Evolutionary conservation across 1,140 invertebrate species (phyloP).

Genomic region (Apis florea): DNA sequence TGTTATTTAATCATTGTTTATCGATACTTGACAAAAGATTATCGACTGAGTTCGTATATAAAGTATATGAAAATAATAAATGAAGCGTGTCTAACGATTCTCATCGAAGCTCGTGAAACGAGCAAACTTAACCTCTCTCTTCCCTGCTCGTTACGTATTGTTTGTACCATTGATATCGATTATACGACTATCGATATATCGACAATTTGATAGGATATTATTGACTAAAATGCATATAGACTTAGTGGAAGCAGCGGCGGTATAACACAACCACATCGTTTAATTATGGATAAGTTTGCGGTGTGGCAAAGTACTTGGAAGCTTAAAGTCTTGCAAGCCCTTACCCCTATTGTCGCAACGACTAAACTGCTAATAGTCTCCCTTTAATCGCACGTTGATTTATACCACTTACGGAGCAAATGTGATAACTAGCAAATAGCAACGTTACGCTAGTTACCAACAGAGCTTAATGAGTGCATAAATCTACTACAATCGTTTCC

Average conservation of each 20-base stretch:
- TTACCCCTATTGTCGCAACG: not conserved
- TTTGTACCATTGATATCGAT: not conserved
- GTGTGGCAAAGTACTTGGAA: not conserved
- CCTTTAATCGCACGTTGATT: slow-evolving; percentile 37
- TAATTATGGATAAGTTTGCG: slow-evolving; percentile 42
- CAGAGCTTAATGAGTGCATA: not conserved
- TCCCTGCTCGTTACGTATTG: too few species aligned
- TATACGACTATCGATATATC: not conserved
- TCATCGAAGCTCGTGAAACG: too few species aligned
- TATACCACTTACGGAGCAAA: not conserved
- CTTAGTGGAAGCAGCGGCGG: too few species aligned
- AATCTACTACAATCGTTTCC: not conserved
- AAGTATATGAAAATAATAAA: too few species aligned
- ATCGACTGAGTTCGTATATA: too few species aligned
- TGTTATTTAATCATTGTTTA: too few species aligned
- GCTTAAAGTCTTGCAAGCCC: not conserved
- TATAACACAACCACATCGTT: slow-evolving; percentile 3
- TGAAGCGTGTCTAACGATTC: too few species aligned
- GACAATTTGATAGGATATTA: not conserved
- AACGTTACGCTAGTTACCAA: not conserved
- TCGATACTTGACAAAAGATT: too few species aligned
- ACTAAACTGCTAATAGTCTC: slow-evolving; percentile 14
- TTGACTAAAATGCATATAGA: not conserved
- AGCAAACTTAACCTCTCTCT: too few species aligned
- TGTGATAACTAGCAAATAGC: not conserved